phyloP scores from a whole-genome alignment of 1,140 invertebrate species.

The Oppia nitens region DNA sequence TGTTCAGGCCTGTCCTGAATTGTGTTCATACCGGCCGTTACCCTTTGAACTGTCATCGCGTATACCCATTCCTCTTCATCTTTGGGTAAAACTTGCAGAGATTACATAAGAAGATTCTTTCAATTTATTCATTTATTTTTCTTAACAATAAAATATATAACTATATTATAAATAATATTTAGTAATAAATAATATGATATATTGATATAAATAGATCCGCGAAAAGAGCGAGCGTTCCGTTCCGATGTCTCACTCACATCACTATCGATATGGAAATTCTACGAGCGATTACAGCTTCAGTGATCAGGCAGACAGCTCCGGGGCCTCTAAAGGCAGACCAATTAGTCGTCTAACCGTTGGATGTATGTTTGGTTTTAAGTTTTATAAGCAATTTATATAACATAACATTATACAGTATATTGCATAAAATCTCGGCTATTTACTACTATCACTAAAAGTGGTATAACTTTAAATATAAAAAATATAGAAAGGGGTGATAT shows the following conservation, averaged over 20 bases:
- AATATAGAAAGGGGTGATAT: no score
- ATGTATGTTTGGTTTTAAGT: conserved; percentile 19
- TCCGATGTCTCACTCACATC: conserved; percentile 46
- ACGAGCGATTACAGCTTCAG: conserved; percentile 35
- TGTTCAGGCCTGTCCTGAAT: conserved; percentile 9
- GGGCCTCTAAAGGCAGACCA: conserved; percentile 24
- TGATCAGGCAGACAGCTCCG: conserved; percentile 23
- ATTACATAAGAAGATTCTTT: no score
- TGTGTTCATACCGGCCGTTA: conserved; percentile 19
- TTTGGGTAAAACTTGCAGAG: conserved; percentile 6
- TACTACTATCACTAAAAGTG: no score
- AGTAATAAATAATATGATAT: no score
- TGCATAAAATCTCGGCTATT: no score
- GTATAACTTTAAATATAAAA: no score
- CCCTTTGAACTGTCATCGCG: conserved; percentile 18
- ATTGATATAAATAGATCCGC: conserved; percentile 62
- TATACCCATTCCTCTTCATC: conserved; percentile 19
- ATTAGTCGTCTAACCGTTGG: conserved; percentile 19
- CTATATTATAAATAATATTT: no score
- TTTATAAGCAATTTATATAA: no score
- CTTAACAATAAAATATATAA: no score
- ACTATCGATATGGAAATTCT: conserved; percentile 42
- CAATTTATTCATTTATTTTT: not conserved
- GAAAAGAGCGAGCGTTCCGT: conserved; percentile 67
- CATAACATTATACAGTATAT: no score